Conservation (phyloP, 2,113 vertebrate genomes). For the Eonycteris spelaea region DNA sequence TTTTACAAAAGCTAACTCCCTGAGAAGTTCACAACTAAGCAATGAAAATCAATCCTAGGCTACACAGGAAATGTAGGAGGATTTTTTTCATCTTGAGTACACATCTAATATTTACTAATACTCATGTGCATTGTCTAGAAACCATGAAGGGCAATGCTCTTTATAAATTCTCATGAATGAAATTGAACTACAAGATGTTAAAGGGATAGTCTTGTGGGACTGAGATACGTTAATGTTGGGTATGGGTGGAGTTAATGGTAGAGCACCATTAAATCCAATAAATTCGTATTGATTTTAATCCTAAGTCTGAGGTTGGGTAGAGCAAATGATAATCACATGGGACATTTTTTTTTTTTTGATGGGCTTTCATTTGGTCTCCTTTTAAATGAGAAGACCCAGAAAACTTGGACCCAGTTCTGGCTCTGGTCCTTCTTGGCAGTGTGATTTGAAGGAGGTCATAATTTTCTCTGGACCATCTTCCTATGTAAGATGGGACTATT, state of each 20-base stretch:
- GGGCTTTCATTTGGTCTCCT: not conserved
- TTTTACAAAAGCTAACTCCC: not conserved
- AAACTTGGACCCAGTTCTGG: not conserved
- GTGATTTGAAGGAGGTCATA: not conserved
- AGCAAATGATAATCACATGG: not conserved
- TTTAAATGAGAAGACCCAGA: not conserved
- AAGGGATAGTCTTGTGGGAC: not conserved
- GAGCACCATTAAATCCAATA: not conserved
- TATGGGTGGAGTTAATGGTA: not conserved
- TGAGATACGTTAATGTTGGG: not conserved
- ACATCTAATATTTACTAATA: not conserved
- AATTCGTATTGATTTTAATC: slow-evolving; percentile 2
- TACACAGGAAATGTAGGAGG: slow-evolving; percentile 30
- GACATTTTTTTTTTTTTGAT: not conserved
- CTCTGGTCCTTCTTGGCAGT: not conserved
- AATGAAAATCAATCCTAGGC: slow-evolving; percentile 69
- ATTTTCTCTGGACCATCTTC: not conserved
- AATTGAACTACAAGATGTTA: not conserved
- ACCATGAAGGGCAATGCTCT: not conserved
- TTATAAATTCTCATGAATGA: not conserved
- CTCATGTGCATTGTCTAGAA: not conserved
- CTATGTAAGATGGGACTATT: not conserved
- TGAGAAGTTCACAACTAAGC: slow-evolving; percentile 59
- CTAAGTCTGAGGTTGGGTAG: not conserved
- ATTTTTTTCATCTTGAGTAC: not conserved